Percentiles rank a stretch among this genome's conserved stretches.
These are phyloP conservation scores for Ennomos fuscantarius DNA, from an alignment of 2,888 invertebrate genomes.

Conservation along the genomic window DNA sequence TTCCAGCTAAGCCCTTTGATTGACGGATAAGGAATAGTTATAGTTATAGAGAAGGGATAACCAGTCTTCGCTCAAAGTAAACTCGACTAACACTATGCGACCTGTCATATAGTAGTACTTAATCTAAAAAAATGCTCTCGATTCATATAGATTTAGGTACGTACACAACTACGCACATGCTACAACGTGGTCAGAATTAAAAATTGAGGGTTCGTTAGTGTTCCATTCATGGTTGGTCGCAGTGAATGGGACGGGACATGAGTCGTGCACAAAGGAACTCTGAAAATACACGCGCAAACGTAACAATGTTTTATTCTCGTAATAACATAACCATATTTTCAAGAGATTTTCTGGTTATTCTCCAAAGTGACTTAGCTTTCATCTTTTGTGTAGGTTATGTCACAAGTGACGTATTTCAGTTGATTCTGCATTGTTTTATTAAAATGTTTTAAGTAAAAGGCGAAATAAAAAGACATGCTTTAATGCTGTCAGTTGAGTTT, in stretches of 20 bases:
- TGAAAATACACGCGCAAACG: slow-evolving; percentile 33
- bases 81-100: no score
- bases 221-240: slow-evolving; percentile 55
- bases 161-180: neutral
- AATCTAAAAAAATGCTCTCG: no score
- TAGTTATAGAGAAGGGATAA: no score
- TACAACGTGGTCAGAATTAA: slow-evolving; percentile 21
- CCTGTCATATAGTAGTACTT: no score
- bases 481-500: no score
- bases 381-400: slow-evolving; percentile 4
- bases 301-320: slow-evolving; percentile 31
- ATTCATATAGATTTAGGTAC: no score
- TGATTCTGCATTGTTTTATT: slow-evolving; percentile 3
- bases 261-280: slow-evolving; percentile 3
- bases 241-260: slow-evolving; percentile 45
- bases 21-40: no score
- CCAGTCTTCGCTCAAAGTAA: no score
- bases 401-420: neutral
- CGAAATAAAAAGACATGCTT: no score
- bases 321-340: slow-evolving; percentile 29
- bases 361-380: slow-evolving; percentile 4
- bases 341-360: slow-evolving; percentile 10
- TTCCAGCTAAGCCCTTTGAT: no score
- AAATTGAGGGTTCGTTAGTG: slow-evolving; percentile 56
- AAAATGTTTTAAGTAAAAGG: neutral